These are phyloP conservation scores for Planococcus citri DNA, from an alignment of 1,140 invertebrate genomes.

Conservation along the genomic window DNA sequence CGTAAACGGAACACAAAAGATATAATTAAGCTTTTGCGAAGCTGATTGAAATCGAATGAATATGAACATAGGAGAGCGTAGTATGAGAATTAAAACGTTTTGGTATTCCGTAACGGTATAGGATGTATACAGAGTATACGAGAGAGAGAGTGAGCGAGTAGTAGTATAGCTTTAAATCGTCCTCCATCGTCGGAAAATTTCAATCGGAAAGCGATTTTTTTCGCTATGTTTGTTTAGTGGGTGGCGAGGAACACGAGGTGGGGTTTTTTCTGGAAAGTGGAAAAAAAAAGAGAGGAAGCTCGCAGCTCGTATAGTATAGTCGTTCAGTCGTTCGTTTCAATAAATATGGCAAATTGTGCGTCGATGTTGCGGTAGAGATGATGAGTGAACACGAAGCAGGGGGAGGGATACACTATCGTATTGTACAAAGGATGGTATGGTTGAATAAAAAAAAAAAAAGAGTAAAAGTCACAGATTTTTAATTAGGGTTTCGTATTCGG, in stretches of 20 bases:
- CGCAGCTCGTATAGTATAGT: no score
- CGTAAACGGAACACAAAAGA: not conserved
- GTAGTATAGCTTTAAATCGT: not conserved
- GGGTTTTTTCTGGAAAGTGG: not conserved
- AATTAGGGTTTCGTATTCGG: not conserved
- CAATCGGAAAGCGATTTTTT: not conserved
- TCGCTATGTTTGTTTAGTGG: not conserved
- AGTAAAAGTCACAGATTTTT: not conserved
- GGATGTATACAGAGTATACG: no score
- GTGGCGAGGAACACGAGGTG: no score
- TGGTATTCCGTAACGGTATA: not conserved
- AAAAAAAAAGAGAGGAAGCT: no score
- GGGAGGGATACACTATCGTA: no score
- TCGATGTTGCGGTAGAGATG: no score
- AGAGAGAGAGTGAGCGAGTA: no score
- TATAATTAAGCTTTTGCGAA: not conserved
- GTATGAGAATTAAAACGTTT: not conserved
- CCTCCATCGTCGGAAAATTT: not conserved
- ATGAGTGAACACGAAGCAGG: no score
- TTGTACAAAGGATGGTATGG: no score
- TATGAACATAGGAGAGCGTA: not conserved
- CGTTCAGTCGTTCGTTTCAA: not conserved
- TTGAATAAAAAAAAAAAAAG: no score
- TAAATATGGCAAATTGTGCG: not conserved
- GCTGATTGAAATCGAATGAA: slow-evolving; percentile 6